Conservation (phyloP, 30 jellyfish, hydroid and myxozoan species). For the Pelagia noctiluca region DNA sequence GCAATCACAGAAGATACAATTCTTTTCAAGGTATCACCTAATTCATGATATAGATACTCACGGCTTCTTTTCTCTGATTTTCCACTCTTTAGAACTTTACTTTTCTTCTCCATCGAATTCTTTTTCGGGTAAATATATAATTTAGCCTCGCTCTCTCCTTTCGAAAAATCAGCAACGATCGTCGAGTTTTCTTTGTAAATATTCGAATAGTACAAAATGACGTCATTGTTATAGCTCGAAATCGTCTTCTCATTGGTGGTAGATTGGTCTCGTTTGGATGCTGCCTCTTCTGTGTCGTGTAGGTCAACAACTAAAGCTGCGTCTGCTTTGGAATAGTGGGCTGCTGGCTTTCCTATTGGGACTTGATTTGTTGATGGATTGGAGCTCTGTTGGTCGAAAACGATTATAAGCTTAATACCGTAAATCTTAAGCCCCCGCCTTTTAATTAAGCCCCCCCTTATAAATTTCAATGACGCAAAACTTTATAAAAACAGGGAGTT, state of each 20-base stretch:
- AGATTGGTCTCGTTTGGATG: constrained; percentile 30
- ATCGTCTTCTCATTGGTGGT: constrained; percentile 20
- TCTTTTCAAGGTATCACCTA: neutral
- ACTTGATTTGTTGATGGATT: too few relatives aligned
- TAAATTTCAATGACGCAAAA: too few relatives aligned
- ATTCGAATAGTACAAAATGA: constrained; percentile 49
- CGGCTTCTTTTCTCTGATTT: constrained; percentile 56
- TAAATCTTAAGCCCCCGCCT: too few relatives aligned
- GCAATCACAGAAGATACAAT: too few relatives aligned
- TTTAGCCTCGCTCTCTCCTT: constrained; percentile 76
- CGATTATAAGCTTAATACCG: too few relatives aligned
- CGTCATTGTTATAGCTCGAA: constrained; percentile 16
- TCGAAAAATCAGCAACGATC: constrained; percentile 83
- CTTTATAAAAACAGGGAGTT: too few relatives aligned
- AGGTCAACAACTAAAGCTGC: constrained; percentile 38
- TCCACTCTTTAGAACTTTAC: constrained; percentile 47
- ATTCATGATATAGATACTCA: constrained; percentile 16
- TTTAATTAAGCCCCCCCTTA: too few relatives aligned
- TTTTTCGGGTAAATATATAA: constrained; percentile 54
- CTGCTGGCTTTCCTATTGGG: too few relatives aligned
- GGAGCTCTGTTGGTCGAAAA: too few relatives aligned
- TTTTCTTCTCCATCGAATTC: constrained; percentile 38
- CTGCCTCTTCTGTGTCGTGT: constrained; percentile 30
- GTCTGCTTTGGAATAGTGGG: neutral
- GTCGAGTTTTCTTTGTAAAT: constrained; percentile 59